Evolutionary conservation across 2,888 invertebrate genomes (phyloP).

Genomic region (Halictus quadricinctus): DNA sequence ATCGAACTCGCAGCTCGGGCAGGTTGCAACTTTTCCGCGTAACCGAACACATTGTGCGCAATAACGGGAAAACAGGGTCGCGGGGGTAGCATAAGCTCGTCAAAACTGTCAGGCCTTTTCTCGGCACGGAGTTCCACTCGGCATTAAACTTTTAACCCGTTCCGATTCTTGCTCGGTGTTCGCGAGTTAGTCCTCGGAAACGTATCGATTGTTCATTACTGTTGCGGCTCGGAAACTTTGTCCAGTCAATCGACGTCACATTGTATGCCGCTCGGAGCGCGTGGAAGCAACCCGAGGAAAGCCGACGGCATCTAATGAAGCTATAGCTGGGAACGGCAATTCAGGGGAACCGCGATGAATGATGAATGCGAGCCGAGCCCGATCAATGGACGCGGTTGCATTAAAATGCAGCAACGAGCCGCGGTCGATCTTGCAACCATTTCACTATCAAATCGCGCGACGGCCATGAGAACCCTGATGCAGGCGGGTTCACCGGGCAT

Average conservation of each 20-base stretch:
- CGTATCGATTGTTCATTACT: conserved; percentile 66
- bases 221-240: conserved; percentile 55
- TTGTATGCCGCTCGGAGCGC: conserved; percentile 10
- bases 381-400: conserved; percentile 26
- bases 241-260: conserved; percentile 54
- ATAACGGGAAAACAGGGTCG: conserved; percentile 20
- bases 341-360: conserved; percentile 52
- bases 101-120: conserved; percentile 60
- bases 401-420: neutral
- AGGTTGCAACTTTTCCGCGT: conserved; percentile 20
- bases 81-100: conserved; percentile 41
- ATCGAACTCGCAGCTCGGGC: conserved; percentile 5
- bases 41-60: conserved; percentile 3
- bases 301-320: conserved; percentile 55
- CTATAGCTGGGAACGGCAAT: conserved; percentile 30
- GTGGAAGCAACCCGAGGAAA: conserved; percentile 43
- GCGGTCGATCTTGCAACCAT: conserved; percentile 3
- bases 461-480: conserved; percentile 15
- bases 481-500: neutral
- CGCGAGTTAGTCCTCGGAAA: conserved; percentile 34
- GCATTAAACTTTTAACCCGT: conserved; percentile 60
- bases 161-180: conserved; percentile 57
- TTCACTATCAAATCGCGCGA: conserved; percentile 23
- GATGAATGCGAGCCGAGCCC: conserved; percentile 34
- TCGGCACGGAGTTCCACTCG: conserved; percentile 24